Base-by-base conservation (phyloP, 2,113 vertebrate genomes). In the Microcebus lehilahytsara region DNA sequence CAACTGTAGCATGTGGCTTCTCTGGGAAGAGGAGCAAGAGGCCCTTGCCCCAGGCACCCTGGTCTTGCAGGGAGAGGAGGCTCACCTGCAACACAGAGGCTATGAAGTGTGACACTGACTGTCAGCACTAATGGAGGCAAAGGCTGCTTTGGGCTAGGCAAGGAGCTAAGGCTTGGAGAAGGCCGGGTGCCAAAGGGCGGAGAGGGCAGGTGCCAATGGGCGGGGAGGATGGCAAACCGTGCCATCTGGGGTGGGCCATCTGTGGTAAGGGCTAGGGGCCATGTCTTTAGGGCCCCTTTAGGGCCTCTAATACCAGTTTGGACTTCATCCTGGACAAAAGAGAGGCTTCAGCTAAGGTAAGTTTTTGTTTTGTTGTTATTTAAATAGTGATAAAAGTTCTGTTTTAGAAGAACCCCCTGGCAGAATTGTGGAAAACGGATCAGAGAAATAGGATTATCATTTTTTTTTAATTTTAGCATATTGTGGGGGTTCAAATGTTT, bases 181-280 rank as follows among this genome's bases (percentile, higher is more conserved):
- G 32, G 0, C 64, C 42, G 74, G 51, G 46, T 53, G 37, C 49
- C 42, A 30, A 2, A 0, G 56, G 30, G 78, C 1, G 4, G 13
- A 32, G 66, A 25, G 23, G 89, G 42, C 0, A 66, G 60, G 25
- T 62, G 60, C 25, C 58, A n/a, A 2, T 0, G 27, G 77, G n/a
- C 0, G 2, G 14, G n/a, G 71, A n/a, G 23, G 84, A 23, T 0
- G 0, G 34, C n/a, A 5, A 37, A 30, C 32, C 9, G 1, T 69
- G 49, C 2, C 13, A 12, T 27, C 62, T 5, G 6, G 37, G 51
- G 62, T 64, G 34, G 42, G 10, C 25, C 42, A 42, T 16, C 19
- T 0, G 8, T 6, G 17, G 67, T 37, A 58, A 64, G 42, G 42
- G 5, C 32, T 9, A 42, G 67, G 56, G 8, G 34, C 11, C 42